Evolutionary conservation across 92 coral and sea anemone species (phyloP).

Genomic region (Meandrina meandrites): DNA sequence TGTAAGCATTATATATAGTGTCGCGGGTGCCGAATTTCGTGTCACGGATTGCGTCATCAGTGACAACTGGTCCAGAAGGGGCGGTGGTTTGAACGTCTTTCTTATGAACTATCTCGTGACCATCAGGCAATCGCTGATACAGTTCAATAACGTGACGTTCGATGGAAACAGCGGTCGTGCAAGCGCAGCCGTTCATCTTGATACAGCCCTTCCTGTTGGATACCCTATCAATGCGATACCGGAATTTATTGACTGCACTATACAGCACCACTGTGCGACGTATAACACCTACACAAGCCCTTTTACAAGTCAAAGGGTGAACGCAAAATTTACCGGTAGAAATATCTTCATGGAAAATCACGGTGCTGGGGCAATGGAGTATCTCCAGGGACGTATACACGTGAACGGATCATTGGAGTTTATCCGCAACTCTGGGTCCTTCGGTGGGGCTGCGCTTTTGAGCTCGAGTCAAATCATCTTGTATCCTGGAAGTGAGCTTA

Average conservation of each 20-base stretch:
- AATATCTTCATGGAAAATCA: constrained; percentile 66
- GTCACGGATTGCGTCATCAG: constrained; percentile 57
- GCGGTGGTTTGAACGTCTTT: constrained; percentile 70
- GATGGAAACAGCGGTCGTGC: constrained; percentile 62
- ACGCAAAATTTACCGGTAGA: constrained; percentile 65
- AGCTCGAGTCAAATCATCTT: constrained; percentile 78
- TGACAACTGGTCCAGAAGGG: constrained; percentile 78
- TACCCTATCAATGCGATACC: constrained; percentile 57
- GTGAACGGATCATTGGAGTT: constrained; percentile 73
- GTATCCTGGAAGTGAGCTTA: constrained; percentile 76
- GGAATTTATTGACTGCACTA: constrained; percentile 72
- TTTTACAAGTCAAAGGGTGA: constrained; percentile 73
- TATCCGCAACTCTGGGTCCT: constrained; percentile 59
- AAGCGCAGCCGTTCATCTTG: constrained; percentile 73
- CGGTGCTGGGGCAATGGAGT: constrained; percentile 79
- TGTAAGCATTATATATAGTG: constrained; percentile 51
- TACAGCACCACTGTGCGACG: constrained; percentile 55
- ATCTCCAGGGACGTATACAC: constrained; percentile 62
- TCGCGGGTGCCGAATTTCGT: constrained; percentile 51
- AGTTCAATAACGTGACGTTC: constrained; percentile 49
- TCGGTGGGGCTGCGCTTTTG: constrained; percentile 78
- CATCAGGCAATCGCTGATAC: constrained; percentile 41
- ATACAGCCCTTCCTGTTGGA: constrained; percentile 77
- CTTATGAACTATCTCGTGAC: constrained; percentile 46
- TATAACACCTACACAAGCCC: constrained; percentile 69